These are phyloP conservation scores for Holacanthus passer DNA, from an alignment of 2,113 vertebrate species.

Conservation along the genomic window DNA sequence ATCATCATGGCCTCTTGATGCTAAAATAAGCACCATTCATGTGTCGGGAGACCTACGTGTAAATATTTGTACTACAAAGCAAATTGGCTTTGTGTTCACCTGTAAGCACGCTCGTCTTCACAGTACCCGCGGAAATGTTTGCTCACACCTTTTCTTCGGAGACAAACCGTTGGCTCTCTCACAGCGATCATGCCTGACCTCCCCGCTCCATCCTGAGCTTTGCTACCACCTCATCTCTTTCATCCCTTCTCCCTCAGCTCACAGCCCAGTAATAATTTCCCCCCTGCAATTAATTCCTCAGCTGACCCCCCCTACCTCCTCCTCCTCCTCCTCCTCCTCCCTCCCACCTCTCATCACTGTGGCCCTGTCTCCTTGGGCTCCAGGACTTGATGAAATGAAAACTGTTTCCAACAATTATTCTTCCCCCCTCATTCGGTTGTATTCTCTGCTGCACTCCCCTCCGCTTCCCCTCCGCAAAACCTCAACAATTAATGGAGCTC, in stretches of 20 bases:
- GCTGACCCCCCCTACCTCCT: neutral
- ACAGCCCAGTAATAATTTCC: conserved; percentile 65
- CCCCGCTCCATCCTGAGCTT: conserved; percentile 30
- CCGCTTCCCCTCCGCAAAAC: conserved; percentile 29
- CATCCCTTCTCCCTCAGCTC: conserved; percentile 53
- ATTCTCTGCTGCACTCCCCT: conserved; percentile 30
- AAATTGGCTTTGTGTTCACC: too few relatives aligned
- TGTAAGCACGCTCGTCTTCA: too few relatives aligned
- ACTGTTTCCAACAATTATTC: conserved; percentile 67
- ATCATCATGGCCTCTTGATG: neutral
- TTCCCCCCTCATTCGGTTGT: conserved; percentile 55
- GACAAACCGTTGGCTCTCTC: conserved; percentile 4
- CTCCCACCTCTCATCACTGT: conserved; percentile 47
- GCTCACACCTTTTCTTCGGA: neutral
- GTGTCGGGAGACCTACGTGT: neutral
- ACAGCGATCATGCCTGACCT: conserved; percentile 49
- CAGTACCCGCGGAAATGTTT: neutral
- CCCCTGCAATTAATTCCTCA: conserved; percentile 71
- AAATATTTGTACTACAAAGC: neutral
- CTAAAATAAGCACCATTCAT: neutral
- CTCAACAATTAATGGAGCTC: conserved; percentile 68
- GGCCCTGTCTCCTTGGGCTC: conserved; percentile 53
- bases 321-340: too few relatives aligned
- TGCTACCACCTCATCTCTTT: conserved; percentile 58
- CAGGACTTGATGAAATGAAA: conserved; percentile 70